phyloP scores from a whole-genome alignment of 2,888 invertebrate genomes.

The Xestia xanthographa region DNA sequence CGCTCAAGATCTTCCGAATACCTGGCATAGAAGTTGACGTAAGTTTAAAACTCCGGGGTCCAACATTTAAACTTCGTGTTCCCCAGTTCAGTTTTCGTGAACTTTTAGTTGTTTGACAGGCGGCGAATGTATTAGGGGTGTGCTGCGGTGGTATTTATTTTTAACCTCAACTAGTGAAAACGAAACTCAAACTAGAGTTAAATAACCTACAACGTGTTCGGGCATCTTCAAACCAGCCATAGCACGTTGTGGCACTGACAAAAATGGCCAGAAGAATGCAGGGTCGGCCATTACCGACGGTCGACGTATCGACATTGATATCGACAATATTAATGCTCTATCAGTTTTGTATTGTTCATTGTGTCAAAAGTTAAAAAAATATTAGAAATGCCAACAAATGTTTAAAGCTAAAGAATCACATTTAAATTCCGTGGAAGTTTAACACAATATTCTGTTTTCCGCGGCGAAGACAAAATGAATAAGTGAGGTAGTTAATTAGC shows the following conservation, averaged over 20 bases:
- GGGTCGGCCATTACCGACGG: too few species aligned
- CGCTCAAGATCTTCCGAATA: conserved; percentile 92
- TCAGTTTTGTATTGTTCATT: neutral
- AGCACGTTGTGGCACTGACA: neutral
- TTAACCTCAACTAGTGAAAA: too few species aligned
- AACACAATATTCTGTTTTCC: conserved; percentile 4
- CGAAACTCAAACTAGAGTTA: too few species aligned
- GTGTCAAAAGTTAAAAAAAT: neutral
- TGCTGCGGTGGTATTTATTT: neutral
- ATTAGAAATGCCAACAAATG: neutral
- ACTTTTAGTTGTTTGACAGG: conserved; percentile 4
- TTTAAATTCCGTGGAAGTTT: conserved; percentile 9
- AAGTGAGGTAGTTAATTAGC: conserved; percentile 26
- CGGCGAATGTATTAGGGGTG: neutral
- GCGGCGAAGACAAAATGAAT: conserved; percentile 30
- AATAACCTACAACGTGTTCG: neutral
- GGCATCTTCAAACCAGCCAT: neutral
- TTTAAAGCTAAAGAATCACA: neutral
- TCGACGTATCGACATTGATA: neutral
- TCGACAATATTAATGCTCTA: neutral
- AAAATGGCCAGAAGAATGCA: neutral
- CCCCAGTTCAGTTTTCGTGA: conserved; percentile 13
- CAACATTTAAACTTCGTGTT: conserved; percentile 28
- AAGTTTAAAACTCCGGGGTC: conserved; percentile 71
- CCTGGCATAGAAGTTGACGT: conserved; percentile 92